These are phyloP conservation scores for Heliconius cydno DNA, from an alignment of 2,888 invertebrate species.

Conservation along the genomic window DNA sequence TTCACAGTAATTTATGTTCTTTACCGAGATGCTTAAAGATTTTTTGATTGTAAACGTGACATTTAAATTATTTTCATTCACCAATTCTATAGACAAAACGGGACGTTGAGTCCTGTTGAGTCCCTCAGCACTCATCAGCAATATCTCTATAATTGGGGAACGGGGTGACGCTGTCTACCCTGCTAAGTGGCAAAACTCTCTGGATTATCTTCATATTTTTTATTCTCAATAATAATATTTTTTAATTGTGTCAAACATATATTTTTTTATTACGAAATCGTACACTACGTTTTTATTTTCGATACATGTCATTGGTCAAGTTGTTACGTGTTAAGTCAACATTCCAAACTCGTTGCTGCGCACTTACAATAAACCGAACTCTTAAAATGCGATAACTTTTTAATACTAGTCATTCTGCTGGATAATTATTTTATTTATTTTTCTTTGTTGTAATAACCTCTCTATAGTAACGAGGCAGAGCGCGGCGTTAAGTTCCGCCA, in stretches of 20 bases:
- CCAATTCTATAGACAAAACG: too few species aligned
- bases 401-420: constrained; percentile 5
- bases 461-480: too few species aligned
- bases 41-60: background rate
- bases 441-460: background rate
- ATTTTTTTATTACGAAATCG: constrained; percentile 12
- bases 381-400: constrained; percentile 20
- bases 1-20: constrained; percentile 15
- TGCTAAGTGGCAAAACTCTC: too few species aligned
- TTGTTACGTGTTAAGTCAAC: constrained; percentile 25
- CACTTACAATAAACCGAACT: constrained; percentile 8
- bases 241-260: background rate
- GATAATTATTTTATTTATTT: background rate
- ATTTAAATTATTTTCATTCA: background rate
- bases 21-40: background rate
- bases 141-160: too few species aligned
- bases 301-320: constrained; percentile 25
- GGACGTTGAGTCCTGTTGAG: too few species aligned
- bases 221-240: too few species aligned
- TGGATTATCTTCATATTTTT: too few species aligned
- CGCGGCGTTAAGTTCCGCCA: too few species aligned
- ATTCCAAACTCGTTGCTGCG: constrained; percentile 20
- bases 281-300: background rate
- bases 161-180: too few species aligned
- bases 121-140: too few species aligned